phyloP scores from a whole-genome alignment of 2,113 vertebrate genomes.

The Calyptomena viridis region DNA sequence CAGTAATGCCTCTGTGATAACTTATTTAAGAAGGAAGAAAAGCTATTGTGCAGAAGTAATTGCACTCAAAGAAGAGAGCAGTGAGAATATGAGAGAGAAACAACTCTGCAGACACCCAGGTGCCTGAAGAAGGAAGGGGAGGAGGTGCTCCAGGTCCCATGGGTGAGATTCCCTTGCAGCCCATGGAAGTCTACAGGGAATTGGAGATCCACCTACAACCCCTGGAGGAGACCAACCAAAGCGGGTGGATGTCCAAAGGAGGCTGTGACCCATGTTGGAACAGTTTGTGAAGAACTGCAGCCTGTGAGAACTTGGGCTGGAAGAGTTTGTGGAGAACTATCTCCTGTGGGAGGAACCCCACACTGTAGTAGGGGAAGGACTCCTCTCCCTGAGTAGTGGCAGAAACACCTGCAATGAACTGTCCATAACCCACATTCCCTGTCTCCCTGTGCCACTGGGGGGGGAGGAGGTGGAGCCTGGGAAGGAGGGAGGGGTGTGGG shows the following conservation, averaged over 20 bases:
- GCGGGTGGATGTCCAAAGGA: not conserved
- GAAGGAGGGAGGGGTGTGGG: not conserved
- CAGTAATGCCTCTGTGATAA: not conserved
- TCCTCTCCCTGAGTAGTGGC: not conserved
- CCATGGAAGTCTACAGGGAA: not conserved
- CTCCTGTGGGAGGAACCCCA: not conserved
- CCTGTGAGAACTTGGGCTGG: not conserved
- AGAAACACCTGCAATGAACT: too few species aligned
- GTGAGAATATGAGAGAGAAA: not conserved
- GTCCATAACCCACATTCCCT: not conserved
- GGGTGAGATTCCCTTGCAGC: not conserved
- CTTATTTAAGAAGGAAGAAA: not conserved
- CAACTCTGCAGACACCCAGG: not conserved
- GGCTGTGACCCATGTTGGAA: not conserved
- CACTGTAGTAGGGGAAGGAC: not conserved
- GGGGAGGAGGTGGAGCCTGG: not conserved
- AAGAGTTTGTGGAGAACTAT: not conserved
- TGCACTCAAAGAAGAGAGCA: not conserved
- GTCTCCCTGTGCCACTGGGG: not conserved
- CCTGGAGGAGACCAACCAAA: not conserved
- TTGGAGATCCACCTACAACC: not conserved
- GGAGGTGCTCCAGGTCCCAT: not conserved
- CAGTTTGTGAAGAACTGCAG: not conserved
- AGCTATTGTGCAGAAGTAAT: not conserved
- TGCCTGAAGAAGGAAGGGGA: not conserved